Evolutionary conservation across 2,113 vertebrate genomes (phyloP), one percentile per base, ranked within the genome.

Genomic region (Pelecanus crispus): DNA sequence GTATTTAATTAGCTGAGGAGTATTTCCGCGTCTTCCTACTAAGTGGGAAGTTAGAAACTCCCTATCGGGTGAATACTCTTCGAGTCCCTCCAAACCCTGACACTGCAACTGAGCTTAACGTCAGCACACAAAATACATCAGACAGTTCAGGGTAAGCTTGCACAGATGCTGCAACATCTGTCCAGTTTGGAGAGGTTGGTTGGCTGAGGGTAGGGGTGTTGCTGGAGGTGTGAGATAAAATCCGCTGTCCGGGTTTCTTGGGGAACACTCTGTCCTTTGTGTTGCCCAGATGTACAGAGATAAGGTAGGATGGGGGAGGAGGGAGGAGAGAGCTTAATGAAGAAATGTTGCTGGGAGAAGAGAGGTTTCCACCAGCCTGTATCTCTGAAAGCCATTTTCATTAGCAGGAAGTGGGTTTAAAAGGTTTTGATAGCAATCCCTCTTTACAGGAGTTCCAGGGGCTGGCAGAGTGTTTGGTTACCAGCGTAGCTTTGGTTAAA

Each of bases 101-200:
- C 65, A 10, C 32, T 29, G 71, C 63, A 38, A 25, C 71, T 83
- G 68, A n/a, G 68, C 81, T 83, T 79, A 92, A n/a, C 13, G 7
- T 56, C 92, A 63, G 70, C 65, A n/a, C 53, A 15, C 3, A 20
- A 81, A 95, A 55, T 9, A 72, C 75, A 77, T 61, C 49, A 81
- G 89, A 12, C 29, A 17, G 50, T 3, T 81, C 29, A 24, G 62
- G 2, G 14, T 2, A 45, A 66, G 73, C 44, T 67, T 53, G 72
- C 75, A 68, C 97, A 95, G 95, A 93, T 93, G 95, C 74, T 80
- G 81, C 66, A 81, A 89, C 95, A 95, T 86, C 94, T 96, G 91
- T 44, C 87, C 77, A 7, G 0, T 73, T 85, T 63, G 56, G 91
- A 59, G 31, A 31, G 20, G 40, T 10, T 28, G 32, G 25, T 40